A percentile compares a stretch with the other conserved stretches of the same genome.
Conservation (phyloP, 2,113 vertebrate species). For the Oenanthe melanoleuca region DNA sequence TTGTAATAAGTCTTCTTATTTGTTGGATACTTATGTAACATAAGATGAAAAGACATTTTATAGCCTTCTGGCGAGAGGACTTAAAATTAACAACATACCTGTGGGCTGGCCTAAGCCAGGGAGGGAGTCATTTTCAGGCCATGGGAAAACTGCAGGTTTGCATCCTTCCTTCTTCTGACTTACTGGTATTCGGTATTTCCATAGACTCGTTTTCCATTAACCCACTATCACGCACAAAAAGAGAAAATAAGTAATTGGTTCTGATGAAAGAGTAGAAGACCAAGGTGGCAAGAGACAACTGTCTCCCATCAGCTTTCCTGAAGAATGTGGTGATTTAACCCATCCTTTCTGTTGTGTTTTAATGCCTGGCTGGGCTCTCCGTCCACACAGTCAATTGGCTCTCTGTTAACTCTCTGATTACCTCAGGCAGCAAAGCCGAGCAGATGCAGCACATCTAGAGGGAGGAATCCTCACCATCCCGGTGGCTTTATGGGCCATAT, state of each 20-base stretch:
- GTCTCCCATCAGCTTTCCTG: not conserved
- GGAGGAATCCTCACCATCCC: not conserved
- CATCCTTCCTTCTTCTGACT: slow-evolving; percentile 29
- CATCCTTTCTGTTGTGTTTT: not conserved
- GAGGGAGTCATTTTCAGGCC: slow-evolving; percentile 64
- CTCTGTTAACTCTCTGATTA: not conserved
- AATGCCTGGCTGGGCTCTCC: not conserved
- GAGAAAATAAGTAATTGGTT: not conserved
- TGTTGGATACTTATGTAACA: slow-evolving; percentile 61
- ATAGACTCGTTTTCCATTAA: not conserved
- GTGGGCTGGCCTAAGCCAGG: slow-evolving; percentile 59
- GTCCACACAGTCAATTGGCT: not conserved
- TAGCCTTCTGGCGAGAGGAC: slow-evolving; percentile 62
- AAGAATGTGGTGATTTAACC: not conserved
- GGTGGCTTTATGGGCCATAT: slow-evolving; percentile 35
- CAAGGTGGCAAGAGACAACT: not conserved
- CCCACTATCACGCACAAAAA: not conserved
- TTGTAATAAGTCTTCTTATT: slow-evolving; percentile 69
- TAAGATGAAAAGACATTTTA: slow-evolving; percentile 76
- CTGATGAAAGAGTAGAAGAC: not conserved
- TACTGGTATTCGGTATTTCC: not conserved
- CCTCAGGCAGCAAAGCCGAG: not conserved
- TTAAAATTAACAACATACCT: slow-evolving; percentile 64
- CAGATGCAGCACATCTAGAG: not conserved
- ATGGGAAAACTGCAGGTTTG: slow-evolving; percentile 63